Conservation (phyloP, 2,797 vertebrate genomes). For the Rhinella marina region DNA sequence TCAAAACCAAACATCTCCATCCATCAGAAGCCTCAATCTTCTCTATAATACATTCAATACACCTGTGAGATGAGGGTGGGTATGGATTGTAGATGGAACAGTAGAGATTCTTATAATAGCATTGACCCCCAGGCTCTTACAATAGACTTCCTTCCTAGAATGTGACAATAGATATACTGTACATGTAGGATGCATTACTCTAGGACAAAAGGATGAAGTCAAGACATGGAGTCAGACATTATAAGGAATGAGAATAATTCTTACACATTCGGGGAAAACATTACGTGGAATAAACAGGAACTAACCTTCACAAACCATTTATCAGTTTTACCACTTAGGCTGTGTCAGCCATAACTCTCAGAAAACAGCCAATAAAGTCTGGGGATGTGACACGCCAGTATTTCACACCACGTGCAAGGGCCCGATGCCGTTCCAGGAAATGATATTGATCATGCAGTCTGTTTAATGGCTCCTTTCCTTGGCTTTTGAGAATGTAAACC, state of each 20-base stretch:
- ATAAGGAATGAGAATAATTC: neutral
- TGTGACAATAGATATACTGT: neutral
- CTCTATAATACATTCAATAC: neutral
- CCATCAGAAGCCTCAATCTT: neutral
- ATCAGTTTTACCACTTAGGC: conserved; percentile 55
- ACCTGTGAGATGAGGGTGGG: neutral
- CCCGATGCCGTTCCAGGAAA: neutral
- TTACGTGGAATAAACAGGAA: neutral
- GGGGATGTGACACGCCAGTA: conserved; percentile 36
- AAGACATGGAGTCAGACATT: neutral
- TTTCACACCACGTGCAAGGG: conserved; percentile 38
- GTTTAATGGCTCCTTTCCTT: neutral
- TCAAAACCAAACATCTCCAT: neutral
- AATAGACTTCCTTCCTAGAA: neutral
- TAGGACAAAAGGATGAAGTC: neutral
- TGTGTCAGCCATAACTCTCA: conserved; percentile 50
- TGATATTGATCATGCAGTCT: conserved; percentile 18
- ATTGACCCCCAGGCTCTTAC: neutral
- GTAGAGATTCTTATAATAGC: neutral
- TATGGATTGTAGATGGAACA: neutral
- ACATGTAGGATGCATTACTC: neutral
- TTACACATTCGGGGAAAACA: conserved; percentile 30
- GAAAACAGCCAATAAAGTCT: conserved; percentile 54
- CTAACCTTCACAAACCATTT: conserved; percentile 49
- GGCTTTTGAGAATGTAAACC: conserved; percentile 32